Conservation (phyloP, 2,797 vertebrate genomes). For the Falco berigora region DNA sequence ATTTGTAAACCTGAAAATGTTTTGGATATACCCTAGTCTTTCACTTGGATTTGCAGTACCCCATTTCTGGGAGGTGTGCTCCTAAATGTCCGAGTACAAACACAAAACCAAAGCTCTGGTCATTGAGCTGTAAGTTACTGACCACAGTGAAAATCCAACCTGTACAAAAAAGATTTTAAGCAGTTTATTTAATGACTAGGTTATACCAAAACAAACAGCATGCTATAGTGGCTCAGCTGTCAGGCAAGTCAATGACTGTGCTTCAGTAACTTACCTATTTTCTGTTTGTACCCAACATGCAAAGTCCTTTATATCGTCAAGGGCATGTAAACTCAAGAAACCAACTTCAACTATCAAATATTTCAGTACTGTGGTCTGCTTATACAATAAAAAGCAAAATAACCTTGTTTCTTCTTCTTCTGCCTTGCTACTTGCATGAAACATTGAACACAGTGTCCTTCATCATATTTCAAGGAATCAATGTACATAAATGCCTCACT, state of each 20-base stretch:
- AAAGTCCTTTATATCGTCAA: background rate
- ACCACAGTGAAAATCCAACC: background rate
- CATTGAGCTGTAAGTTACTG: rapidly evolving
- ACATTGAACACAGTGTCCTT: background rate
- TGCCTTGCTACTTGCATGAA: background rate
- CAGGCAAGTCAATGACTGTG: background rate
- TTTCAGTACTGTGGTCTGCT: background rate
- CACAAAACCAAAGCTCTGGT: background rate
- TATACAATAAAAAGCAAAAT: background rate
- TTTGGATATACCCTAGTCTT: background rate
- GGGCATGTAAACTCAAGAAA: background rate
- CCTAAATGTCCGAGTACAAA: rapidly evolving
- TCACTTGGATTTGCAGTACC: background rate
- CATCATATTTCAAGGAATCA: background rate
- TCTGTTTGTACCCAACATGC: background rate
- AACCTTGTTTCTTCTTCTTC: background rate
- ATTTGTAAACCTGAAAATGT: background rate
- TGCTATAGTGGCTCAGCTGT: background rate
- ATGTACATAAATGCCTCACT: background rate
- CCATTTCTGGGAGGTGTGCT: background rate
- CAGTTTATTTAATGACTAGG: background rate
- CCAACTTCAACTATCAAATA: background rate
- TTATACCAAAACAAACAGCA: background rate
- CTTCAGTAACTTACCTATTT: background rate
- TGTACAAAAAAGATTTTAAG: background rate